phyloP scores from a whole-genome alignment of 2,113 vertebrate species.

The Setophaga kirtlandii region DNA sequence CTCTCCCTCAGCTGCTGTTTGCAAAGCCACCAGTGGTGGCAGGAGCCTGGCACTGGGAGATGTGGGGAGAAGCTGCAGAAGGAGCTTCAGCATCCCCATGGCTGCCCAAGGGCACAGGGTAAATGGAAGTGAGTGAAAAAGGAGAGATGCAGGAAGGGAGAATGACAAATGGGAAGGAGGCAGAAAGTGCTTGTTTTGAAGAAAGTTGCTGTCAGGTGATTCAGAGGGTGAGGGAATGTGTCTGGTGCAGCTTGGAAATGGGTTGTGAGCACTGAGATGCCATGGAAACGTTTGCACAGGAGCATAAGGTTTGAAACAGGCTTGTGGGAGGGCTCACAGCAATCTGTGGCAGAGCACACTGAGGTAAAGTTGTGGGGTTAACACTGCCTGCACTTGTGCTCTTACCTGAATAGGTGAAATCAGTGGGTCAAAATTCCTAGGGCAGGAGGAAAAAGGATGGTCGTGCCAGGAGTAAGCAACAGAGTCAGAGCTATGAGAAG shows the following conservation, averaged over 20 bases:
- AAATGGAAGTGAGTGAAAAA: not conserved
- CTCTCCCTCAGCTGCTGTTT: not conserved
- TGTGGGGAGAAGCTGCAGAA: not conserved
- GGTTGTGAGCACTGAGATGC: not conserved
- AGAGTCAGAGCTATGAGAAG: not conserved
- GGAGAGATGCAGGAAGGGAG: not conserved
- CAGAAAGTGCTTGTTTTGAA: slow-evolving; percentile 22
- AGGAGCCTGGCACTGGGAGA: not conserved
- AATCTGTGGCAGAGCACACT: not conserved
- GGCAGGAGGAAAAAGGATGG: not conserved
- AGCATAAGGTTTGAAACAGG: not conserved
- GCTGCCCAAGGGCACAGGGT: not conserved
- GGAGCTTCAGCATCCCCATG: not conserved
- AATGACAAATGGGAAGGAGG: not conserved
- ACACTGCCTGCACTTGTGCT: not conserved
- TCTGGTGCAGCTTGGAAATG: not conserved
- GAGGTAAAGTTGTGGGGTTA: not conserved
- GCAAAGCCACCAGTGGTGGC: not conserved
- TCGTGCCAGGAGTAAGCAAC: not conserved
- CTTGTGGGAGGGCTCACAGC: not conserved
- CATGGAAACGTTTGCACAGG: not conserved
- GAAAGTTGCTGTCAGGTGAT: slow-evolving; percentile 14
- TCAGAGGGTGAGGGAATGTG: not conserved
- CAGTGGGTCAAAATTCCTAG: not conserved
- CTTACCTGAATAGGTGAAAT: not conserved